phyloP scores from a whole-genome alignment of 2,113 vertebrate genomes.

The Sapayoa aenigma region DNA sequence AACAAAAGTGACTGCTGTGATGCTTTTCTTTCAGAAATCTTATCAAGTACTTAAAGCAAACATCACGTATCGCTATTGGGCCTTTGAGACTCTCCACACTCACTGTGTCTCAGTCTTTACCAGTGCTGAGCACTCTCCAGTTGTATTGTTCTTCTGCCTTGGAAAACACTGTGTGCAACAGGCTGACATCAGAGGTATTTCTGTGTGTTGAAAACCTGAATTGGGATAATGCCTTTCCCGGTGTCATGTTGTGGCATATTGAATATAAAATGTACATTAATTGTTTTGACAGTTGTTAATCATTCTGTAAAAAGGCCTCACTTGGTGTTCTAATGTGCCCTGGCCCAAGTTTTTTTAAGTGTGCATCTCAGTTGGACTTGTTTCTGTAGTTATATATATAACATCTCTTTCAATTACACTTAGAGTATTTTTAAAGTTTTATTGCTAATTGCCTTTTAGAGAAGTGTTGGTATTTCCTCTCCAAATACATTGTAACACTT shows the following conservation, averaged over 20 bases:
- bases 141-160: slow-evolving; percentile 88
- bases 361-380: background rate
- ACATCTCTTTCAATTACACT: background rate
- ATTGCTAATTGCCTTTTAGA: background rate
- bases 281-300: background rate
- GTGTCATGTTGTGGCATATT: rapidly evolving
- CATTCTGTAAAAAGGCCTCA: background rate
- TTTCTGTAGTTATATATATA: background rate
- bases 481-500: background rate
- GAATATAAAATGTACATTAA: background rate
- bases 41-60: slow-evolving; percentile 94
- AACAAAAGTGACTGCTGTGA: background rate
- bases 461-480: background rate
- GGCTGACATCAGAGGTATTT: slow-evolving; percentile 83
- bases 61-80: slow-evolving; percentile 87
- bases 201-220: background rate
- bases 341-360: background rate
- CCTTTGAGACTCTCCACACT: slow-evolving; percentile 90
- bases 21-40: slow-evolving; percentile 75
- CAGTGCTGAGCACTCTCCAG: slow-evolving; percentile 88
- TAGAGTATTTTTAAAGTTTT: background rate
- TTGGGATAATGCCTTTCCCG: background rate
- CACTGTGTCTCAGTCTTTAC: slow-evolving; percentile 85
- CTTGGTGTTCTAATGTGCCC: background rate
- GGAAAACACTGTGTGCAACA: slow-evolving; percentile 88